These are phyloP conservation scores for Aphidius gifuensis DNA, from an alignment of 1,140 invertebrate genomes.

Conservation along the genomic window DNA sequence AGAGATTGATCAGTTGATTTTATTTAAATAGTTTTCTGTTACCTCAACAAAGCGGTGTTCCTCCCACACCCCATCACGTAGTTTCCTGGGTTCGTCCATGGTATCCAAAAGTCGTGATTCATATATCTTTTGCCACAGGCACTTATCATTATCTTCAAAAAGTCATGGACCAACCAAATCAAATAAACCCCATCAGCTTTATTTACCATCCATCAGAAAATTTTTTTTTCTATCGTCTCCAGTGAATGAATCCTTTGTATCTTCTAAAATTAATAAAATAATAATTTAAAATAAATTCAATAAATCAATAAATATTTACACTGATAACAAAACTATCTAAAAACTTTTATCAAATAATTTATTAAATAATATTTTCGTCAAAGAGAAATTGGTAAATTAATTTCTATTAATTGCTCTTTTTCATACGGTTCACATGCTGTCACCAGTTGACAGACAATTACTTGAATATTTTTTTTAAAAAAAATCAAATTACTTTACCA, in stretches of 20 bases:
- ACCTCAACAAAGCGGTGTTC: constrained; percentile 16
- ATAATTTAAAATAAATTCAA: background rate
- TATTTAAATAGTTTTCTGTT: background rate
- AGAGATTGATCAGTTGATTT: no score
- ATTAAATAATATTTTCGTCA: no score
- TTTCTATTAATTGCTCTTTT: no score
- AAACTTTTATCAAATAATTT: no score
- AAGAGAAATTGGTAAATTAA: no score
- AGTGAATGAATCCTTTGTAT: background rate
- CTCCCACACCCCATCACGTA: constrained; percentile 18
- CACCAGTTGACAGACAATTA: no score
- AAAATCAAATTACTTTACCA: no score
- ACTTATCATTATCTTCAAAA: constrained; percentile 4
- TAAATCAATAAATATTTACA: background rate
- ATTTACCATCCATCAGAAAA: no score
- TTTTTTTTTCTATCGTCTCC: no score
- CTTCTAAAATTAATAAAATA: background rate
- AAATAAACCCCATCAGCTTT: background rate
- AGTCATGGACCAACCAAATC: background rate
- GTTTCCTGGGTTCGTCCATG: constrained; percentile 16
- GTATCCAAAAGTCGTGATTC: background rate
- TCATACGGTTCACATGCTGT: no score
- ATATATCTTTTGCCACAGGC: constrained; percentile 8
- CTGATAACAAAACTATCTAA: no score
- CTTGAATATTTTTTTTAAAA: no score